Conservation (phyloP, 2,797 vertebrate genomes). For the Notolabrus celidotus region DNA sequence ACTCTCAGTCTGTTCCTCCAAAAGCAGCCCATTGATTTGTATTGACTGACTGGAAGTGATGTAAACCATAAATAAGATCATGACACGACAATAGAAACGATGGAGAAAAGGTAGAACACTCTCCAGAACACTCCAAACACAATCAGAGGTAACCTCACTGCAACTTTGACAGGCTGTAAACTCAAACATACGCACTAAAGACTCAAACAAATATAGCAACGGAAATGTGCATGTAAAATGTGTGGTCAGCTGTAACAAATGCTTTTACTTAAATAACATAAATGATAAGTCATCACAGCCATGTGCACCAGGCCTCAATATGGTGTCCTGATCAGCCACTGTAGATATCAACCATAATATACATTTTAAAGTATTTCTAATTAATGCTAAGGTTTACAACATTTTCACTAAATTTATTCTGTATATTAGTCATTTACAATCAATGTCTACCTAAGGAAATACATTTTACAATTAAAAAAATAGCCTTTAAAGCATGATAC, state of each 20-base stretch:
- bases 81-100: conserved; percentile 24
- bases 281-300: too few species aligned
- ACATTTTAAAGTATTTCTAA: too few species aligned
- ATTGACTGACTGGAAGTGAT: conserved; percentile 47
- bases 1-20: conserved; percentile 31
- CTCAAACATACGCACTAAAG: background rate
- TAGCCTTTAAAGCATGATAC: too few species aligned
- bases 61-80: conserved; percentile 33
- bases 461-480: too few species aligned
- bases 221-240: background rate
- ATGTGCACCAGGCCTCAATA: too few species aligned
- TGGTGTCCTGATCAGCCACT: too few species aligned
- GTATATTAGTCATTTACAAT: too few species aligned
- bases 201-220: background rate
- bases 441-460: too few species aligned
- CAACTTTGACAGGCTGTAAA: background rate
- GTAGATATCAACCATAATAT: too few species aligned
- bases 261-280: background rate
- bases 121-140: conserved; percentile 9
- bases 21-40: conserved; percentile 27
- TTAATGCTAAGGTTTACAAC: too few species aligned
- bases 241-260: background rate
- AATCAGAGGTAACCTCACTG: background rate
- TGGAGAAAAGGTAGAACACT: conserved; percentile 2
- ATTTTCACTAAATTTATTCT: too few species aligned